A percentile compares a stretch with the other conserved stretches of the same genome.
These are phyloP conservation scores for Amazona vittata DNA, from an alignment of 2,113 vertebrate species.

Conservation along the genomic window DNA sequence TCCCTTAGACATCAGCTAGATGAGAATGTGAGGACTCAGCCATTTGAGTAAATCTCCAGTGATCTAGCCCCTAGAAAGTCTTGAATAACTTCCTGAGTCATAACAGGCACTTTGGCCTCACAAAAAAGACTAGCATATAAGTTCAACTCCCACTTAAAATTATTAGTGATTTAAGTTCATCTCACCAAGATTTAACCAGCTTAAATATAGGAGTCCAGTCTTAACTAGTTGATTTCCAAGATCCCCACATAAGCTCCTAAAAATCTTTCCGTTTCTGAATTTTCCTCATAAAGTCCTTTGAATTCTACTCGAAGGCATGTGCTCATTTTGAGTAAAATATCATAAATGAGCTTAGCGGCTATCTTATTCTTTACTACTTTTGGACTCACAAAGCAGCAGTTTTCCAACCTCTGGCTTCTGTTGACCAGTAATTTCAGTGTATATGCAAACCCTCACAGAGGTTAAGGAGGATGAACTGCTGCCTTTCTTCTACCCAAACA, in stretches of 20 bases:
- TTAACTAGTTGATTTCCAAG: not conserved
- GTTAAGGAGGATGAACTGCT: not conserved
- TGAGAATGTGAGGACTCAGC: slow-evolving; percentile 24
- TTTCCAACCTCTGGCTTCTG: not conserved
- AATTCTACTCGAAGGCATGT: not conserved
- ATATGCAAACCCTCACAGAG: not conserved
- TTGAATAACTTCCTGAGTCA: slow-evolving; percentile 42
- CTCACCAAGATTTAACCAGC: not conserved
- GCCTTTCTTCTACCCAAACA: not conserved
- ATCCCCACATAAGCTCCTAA: not conserved
- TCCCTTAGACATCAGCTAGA: slow-evolving; percentile 39
- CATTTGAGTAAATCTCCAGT: not conserved
- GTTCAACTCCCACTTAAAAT: not conserved
- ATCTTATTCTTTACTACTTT: not conserved
- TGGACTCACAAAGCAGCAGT: not conserved
- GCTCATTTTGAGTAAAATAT: not conserved
- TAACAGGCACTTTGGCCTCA: slow-evolving; percentile 29
- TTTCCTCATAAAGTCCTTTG: not conserved
- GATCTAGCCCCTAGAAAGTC: slow-evolving; percentile 33
- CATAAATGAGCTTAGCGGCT: not conserved
- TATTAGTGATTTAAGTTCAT: not conserved
- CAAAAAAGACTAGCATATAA: not conserved
- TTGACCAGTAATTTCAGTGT: not conserved
- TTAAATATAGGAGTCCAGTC: not conserved
- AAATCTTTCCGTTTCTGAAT: not conserved